Evolutionary conservation across 1,140 invertebrate genomes (phyloP).

Genomic region (Tetramorium alpestre): DNA sequence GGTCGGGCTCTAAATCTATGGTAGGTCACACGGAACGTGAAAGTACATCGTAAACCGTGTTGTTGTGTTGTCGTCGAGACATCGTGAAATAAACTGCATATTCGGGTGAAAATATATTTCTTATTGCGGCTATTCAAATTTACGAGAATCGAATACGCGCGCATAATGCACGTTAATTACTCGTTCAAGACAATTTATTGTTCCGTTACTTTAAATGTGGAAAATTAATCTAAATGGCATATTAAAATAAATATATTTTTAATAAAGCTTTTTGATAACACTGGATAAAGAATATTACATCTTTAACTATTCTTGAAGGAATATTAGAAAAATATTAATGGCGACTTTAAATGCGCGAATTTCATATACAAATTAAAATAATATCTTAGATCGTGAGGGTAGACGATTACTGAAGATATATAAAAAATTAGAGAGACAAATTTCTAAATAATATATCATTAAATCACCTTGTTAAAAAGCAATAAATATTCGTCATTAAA

Average conservation of each 20-base stretch:
- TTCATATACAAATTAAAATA: background rate
- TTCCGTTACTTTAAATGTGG: background rate
- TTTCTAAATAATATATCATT: background rate
- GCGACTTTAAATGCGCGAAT: background rate
- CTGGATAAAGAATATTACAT: background rate
- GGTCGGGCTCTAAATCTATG: conserved; percentile 67
- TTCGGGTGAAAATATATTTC: conserved; percentile 51
- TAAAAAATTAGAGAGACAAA: background rate
- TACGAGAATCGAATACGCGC: background rate
- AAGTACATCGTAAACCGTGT: conserved; percentile 55
- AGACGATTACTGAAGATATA: background rate
- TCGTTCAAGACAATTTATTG: background rate
- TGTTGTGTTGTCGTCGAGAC: conserved; percentile 37
- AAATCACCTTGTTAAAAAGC: background rate
- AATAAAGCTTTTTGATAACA: background rate
- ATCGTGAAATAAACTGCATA: conserved; percentile 27
- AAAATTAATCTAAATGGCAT: too few relatives aligned
- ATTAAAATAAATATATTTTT: background rate
- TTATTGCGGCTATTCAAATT: background rate
- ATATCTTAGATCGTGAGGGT: background rate
- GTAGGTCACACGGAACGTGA: conserved; percentile 69
- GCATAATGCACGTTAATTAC: background rate
- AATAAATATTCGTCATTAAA: background rate
- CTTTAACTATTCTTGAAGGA: background rate
- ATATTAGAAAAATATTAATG: background rate